Base-by-base conservation (phyloP, 2,888 invertebrate genomes). In the Nysson spinosus region DNA sequence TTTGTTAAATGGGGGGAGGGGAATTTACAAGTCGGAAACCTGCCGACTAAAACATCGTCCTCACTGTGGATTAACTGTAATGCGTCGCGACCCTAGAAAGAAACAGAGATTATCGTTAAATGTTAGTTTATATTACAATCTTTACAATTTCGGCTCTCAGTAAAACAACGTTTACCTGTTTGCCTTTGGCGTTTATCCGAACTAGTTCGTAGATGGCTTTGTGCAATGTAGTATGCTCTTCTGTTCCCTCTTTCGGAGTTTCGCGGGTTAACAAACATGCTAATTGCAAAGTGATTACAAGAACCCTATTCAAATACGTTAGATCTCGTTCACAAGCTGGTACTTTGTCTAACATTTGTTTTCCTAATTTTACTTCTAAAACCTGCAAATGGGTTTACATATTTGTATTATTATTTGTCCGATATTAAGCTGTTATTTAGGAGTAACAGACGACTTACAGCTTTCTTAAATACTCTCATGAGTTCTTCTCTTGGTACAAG, bases 41-140 rank as follows among this genome's bases (percentile, higher is more conserved):
- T 90, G 9, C 92, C 92, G 24, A 91, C 89, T 30, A 93, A 89
- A 14, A 93, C 91, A 19, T 92, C 92, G 74, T 95, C 95, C 61
- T 92, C 90, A 78, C 93, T 93, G 87, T 96, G 96, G 57, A 95
- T 95, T 82, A 97, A 90, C 89, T 97, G 97, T 72, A 95, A 87
- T 35, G 93, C 91, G 2, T 93, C 91, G 37, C 94, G 89, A 0
- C 93, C 93, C 54, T 91, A 90, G 2, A 92, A n/a, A 39, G 57
- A 54, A 44, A 69, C 22, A 9, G 56, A 32, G 46, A 43, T n/a
- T n/a, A n/a, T 39, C 19, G 19, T 5, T 4, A 7, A 19, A 11
- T 24, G 1, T 4, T 6, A 7, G 12, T 4, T 9, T 22, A 2
- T 12, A 17, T 12, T 7, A 14, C 11, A 19, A 4, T 7, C 16